Base-by-base conservation (phyloP, 1,140 invertebrate genomes). In the Pogonognathellus flavescens region DNA sequence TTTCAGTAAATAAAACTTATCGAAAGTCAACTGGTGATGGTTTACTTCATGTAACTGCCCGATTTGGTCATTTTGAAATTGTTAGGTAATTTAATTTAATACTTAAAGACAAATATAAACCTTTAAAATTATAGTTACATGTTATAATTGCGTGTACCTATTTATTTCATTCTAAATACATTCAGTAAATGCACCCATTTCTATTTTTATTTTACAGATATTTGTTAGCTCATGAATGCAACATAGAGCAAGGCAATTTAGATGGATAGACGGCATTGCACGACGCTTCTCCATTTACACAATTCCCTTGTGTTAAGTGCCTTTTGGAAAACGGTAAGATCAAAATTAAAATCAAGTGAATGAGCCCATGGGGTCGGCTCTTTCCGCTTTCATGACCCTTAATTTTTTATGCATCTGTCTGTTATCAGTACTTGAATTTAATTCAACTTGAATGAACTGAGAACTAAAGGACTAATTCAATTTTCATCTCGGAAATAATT, bases 211-310 rank as follows among this genome's bases (percentile, higher is more conserved):
- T 62, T 55, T 18, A 14, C 31, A 88, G 88, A 50, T 88, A 82
- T 84, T 70, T 87, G 1, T 55, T 87, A 5, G 86, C 86, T 25
- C 52, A 84, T 9, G 22, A 80, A 70, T 31, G 72, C 49, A 86
- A 55, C n/a, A 25, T 87, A 6, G 86, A 88, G 16, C 57, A 82
- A 31, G 52, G 57, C 4, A 88, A 88, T 82, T 52, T 72, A 7
- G 93, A 93, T 92, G 90, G 90, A 90, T 84, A 90, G 93, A 88
- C 90, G 92, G 85, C 91, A 92, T 70, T 95, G 80, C 95, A 95
- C 89, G 95, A 94, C 94, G 94, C 94, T 82, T 91, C 93, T 20
- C 91, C 95, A 10, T 94, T 94, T 70, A 94, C 31, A 41, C 31
- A 41, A 41, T 6, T 41, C 31, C 2, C 1, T 3, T 41, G 31